Evolutionary conservation across 2,888 invertebrate species (phyloP).

Genomic region (Tiliacea citrago): DNA sequence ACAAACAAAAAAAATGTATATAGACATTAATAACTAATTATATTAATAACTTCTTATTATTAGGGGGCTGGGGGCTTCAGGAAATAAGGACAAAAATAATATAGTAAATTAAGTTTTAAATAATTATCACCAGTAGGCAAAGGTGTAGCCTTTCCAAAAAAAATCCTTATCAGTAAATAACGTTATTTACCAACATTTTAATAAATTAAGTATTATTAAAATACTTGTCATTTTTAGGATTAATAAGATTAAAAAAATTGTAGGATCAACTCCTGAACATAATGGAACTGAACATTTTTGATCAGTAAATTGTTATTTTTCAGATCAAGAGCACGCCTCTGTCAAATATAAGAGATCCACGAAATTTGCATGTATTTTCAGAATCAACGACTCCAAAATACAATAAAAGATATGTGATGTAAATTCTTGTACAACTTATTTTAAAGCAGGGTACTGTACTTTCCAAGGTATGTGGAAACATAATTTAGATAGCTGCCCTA

Average conservation of each 20-base stretch:
- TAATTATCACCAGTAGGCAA: not conserved
- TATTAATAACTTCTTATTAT: too few relatives aligned
- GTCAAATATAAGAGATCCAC: not conserved
- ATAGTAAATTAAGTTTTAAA: conserved; percentile 5
- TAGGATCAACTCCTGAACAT: not conserved
- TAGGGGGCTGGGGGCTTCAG: conserved; percentile 3
- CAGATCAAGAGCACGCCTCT: not conserved
- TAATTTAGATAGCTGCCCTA: not conserved
- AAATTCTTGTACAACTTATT: conserved; percentile 7
- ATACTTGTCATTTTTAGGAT: not conserved
- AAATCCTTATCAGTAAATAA: not conserved
- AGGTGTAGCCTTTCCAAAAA: not conserved
- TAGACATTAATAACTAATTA: too few relatives aligned
- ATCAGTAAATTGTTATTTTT: conserved; percentile 3
- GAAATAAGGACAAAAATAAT: not conserved
- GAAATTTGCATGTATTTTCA: not conserved
- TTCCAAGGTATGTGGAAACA: not conserved
- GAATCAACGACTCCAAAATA: not conserved
- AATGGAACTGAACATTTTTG: not conserved
- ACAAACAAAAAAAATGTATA: too few relatives aligned
- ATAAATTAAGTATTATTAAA: not conserved
- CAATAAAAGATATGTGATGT: conserved; percentile 2
- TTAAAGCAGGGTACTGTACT: not conserved
- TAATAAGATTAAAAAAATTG: not conserved
- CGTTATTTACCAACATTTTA: not conserved